Evolutionary conservation across 2,888 invertebrate species (phyloP).

Genomic region (Seladonia tumulorum): DNA sequence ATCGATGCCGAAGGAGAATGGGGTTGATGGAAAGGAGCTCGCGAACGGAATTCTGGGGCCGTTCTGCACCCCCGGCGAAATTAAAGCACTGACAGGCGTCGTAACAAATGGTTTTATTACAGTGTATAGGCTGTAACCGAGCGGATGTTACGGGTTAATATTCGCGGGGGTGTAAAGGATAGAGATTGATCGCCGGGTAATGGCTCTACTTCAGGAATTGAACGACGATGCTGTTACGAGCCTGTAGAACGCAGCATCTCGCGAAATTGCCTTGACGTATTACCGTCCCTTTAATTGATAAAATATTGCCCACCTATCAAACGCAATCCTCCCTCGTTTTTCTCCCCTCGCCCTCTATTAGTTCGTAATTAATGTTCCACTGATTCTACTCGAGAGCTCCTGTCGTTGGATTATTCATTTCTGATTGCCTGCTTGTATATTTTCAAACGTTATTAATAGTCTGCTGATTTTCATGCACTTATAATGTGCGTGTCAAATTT

Average conservation of each 20-base stretch:
- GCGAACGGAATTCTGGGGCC: neutral
- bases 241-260: neutral
- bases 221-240: constrained; percentile 13
- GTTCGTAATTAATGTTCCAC: neutral
- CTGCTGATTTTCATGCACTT: neutral
- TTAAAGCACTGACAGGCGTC: constrained; percentile 29
- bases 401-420: neutral
- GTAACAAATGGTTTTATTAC: constrained; percentile 40
- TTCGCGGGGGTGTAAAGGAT: constrained; percentile 12
- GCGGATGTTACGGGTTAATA: constrained; percentile 27
- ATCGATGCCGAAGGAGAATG: neutral
- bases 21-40: constrained; percentile 17
- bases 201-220: constrained; percentile 23
- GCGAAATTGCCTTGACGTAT: neutral
- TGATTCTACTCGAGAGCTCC: neutral
- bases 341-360: neutral
- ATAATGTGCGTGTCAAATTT: neutral
- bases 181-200: constrained; percentile 25
- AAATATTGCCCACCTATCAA: neutral
- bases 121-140: constrained; percentile 19
- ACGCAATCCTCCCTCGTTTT: neutral
- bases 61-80: constrained; percentile 18
- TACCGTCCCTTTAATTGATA: neutral
- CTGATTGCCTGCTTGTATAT: neutral
- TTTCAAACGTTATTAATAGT: neutral